These are phyloP conservation scores for Erpetoichthys calabaricus DNA, from an alignment of 2,797 vertebrate genomes.

Conservation along the genomic window DNA sequence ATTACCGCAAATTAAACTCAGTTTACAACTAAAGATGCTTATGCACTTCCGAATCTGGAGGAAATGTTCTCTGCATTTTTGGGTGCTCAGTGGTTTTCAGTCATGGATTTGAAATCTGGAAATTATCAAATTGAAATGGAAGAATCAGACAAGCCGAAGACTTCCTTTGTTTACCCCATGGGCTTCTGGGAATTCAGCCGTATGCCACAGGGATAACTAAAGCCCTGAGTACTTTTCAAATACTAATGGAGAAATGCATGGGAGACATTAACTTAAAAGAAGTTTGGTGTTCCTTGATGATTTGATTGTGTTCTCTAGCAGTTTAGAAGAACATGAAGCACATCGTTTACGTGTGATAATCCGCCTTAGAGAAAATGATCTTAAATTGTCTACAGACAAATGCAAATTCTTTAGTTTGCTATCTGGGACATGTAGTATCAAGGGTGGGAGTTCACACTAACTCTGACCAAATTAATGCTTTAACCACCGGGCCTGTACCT, in stretches of 20 bases:
- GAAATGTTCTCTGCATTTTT: not conserved
- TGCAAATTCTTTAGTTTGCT: not conserved
- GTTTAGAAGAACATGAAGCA: not conserved
- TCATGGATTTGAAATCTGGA: not conserved
- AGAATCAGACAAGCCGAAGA: not conserved
- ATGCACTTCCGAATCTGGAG: not conserved
- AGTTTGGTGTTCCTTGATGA: not conserved
- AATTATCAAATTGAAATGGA: slow-evolving; percentile 1
- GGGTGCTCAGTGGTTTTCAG: not conserved
- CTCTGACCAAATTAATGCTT: not conserved
- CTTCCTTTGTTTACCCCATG: not conserved
- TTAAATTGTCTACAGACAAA: not conserved
- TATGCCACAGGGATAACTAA: too few relatives aligned
- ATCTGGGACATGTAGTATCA: not conserved
- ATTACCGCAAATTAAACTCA: not conserved
- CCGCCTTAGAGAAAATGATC: too few relatives aligned
- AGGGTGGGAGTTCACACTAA: not conserved
- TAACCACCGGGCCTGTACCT: not conserved
- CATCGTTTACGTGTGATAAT: too few relatives aligned
- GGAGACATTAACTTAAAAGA: too few relatives aligned
- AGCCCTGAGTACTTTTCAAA: too few relatives aligned
- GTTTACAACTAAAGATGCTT: not conserved
- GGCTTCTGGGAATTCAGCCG: not conserved
- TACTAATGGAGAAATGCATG: too few relatives aligned
- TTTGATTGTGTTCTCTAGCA: not conserved